Base-by-base conservation (phyloP, 2,888 invertebrate genomes). In the Megastigmus dorsalis region DNA sequence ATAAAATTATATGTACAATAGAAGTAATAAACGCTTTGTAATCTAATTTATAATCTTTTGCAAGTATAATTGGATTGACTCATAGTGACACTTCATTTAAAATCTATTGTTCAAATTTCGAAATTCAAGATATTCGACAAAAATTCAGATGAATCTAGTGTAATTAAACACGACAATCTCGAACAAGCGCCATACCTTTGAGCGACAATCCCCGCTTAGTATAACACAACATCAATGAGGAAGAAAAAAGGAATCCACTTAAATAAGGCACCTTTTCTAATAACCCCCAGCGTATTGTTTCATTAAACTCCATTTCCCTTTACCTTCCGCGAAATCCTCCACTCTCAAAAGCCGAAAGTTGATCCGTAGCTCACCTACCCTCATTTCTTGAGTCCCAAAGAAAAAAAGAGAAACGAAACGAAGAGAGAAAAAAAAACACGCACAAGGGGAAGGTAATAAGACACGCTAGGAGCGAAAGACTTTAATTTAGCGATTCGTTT, bases 391-490 rank as follows among this genome's bases (percentile, higher is more conserved):
- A 20, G 20, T 7, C 48, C 13, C 45, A 18, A 30, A 18, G 28
- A 3, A 10, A 15, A 23, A 52, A 26, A 50, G 48, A 20, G 26
- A 33, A 55, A 38, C 6, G 28, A 3, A 10, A 15, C 23, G 41
- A 26, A 50, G 48, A 20, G 26, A 33, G 43, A 38, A 2, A 38
- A 13, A 33, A 23, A 23, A 57, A 13, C 18, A 7, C 9, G n/a
- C n/a, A n/a, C n/a, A n/a, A n/a, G n/a, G n/a, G n/a, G n/a, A 54
- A 68, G 48, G 68, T 59, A 59, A 68, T 57, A 68, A 68, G 50
- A 68, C 13, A 50, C 28, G 10, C 23, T 3, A 18, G 23, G 6
- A 23, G 33, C 9, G 50, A 59, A 59, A 33, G 43, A 59, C 50
- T 68, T 68, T 68, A 68, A 68, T 68, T 68, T 59, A 68, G 38